Evolutionary conservation across 2,113 vertebrate species (phyloP).

Genomic region (Xiphias gladius): DNA sequence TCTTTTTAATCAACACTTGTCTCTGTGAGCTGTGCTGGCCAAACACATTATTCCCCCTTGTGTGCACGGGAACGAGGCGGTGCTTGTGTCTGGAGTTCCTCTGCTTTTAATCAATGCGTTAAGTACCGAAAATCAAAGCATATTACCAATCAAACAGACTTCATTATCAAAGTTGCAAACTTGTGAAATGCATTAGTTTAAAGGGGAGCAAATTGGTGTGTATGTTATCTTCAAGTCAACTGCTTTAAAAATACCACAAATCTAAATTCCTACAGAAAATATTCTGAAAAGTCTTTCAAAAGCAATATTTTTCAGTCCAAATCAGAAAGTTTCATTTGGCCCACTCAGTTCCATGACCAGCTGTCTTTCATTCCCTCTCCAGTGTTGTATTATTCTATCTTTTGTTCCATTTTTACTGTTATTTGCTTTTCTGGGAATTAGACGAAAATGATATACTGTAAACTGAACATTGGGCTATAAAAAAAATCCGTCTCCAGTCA

Average conservation of each 20-base stretch:
- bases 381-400: slow-evolving; percentile 28
- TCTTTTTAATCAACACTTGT: slow-evolving; percentile 64
- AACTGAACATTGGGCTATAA: slow-evolving; percentile 34
- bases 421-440: slow-evolving; percentile 46
- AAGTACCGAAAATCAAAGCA: slow-evolving; percentile 58
- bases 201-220: slow-evolving; percentile 5
- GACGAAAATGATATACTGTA: slow-evolving; percentile 37
- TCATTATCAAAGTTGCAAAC: slow-evolving; percentile 44
- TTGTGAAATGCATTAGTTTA: slow-evolving; percentile 37
- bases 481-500: slow-evolving; percentile 19
- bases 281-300: slow-evolving; percentile 26
- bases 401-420: slow-evolving; percentile 49
- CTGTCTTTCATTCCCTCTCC: slow-evolving; percentile 52
- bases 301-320: slow-evolving; percentile 50
- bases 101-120: slow-evolving; percentile 66
- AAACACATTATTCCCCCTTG: slow-evolving; percentile 27
- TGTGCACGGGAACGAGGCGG: slow-evolving; percentile 13
- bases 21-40: slow-evolving; percentile 11
- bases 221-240: slow-evolving; percentile 19
- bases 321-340: slow-evolving; percentile 58
- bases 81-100: slow-evolving; percentile 38
- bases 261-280: slow-evolving; percentile 43
- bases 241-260: slow-evolving; percentile 28
- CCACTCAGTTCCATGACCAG: slow-evolving; percentile 22
- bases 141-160: slow-evolving; percentile 54